Evolutionary conservation across 2,797 vertebrate species (phyloP), one percentile per base, ranked within the genome.

Genomic region (Phataginus tricuspis): DNA sequence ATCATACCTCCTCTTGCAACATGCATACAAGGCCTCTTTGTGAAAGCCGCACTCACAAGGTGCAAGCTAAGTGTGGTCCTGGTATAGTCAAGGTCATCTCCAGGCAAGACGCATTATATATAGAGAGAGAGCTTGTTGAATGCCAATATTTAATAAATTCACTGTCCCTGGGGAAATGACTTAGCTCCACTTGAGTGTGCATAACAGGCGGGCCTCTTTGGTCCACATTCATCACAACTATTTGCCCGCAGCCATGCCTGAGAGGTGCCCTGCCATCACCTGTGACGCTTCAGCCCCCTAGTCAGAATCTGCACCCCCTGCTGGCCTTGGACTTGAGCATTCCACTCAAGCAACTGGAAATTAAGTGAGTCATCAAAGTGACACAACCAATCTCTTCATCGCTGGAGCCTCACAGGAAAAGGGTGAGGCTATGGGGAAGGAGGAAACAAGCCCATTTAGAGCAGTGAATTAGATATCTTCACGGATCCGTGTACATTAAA

Each of bases 341-440:
- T 87, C 96, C 74, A 25, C 63, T 88, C 23, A 5, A 97, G 49
- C 82, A 96, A 87, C 4, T 72, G 49, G 51, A 91, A 97, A 96
- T 96, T 94, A 97, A 97, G 96, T 95, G 96, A 98, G 97, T 93
- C 91, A 93, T 94, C 97, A 96, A 98, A 97, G 75, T 96, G 98
- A 97, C 95, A 96, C 9, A 91, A 77, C 84, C 92, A 93, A 97
- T 97, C 93, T 96, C 91, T 86, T 96, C 66, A 89, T 89, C 57
- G 0, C 27, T 42, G 82, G 29, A 72, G 75, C 53, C 72, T 96
- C 45, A 3, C 11, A 82, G 42, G 90, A 93, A 75, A 90, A 18
- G 90, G 87, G 95, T 11, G 0, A 68, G 15, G 59, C 97, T 97
- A 92, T 69, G 49, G 69, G 82, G 61, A 95, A 59, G 42, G 42